Base-by-base conservation (phyloP, 2,113 vertebrate species). In the Oncorhynchus nerka region DNA sequence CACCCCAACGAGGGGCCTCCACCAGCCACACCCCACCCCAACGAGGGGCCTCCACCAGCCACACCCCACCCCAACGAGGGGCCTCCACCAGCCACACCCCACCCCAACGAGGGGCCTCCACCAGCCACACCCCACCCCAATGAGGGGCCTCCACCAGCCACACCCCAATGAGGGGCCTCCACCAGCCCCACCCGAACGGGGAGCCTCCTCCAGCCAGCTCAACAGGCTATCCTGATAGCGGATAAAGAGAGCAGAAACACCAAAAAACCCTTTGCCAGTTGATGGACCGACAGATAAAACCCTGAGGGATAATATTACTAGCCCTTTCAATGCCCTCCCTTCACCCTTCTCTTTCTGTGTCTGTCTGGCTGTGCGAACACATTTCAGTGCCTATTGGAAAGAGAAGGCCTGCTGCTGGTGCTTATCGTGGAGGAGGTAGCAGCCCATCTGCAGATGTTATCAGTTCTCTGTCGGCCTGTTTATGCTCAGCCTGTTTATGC, bases 401-500 rank as follows among this genome's bases (percentile, higher is more conserved):
- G 83, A 13, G 64, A 19, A 55, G n/a, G n/a, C 74, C 74, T 73
- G 81, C 80, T 76, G 84, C 81, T 81, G 81, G 80, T 79, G 76
- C 51, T 85, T 86, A 90, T 89, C 83, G 72, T 30, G 80, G 79
- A 59, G 79, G 78, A 62, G 78, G 74, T 82, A 81, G 79, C 72
- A 26, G 87, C 83, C 79, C 83, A 91, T 91, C 86, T 86, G 86
- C 78, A 89, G 89, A 92, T 90, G 87, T 49, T 86, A 89, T 92
- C 87, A 4, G 61, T 20, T 3, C 75, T 78, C 75, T 78, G 81
- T 83, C 87, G 81, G 82, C 76, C 83, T 82, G 84, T 28, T 28
- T 28, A 28, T 28, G 26, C 26, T 83, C 87, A 79, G 82, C 76
- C 83, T 82, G 84, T 79, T 85, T 80, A 76, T 64, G 78, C 80